Percentiles rank a stretch among this genome's conserved stretches.
phyloP scores from a whole-genome alignment of 2,113 vertebrate species.

The Cyanistes caeruleus region DNA sequence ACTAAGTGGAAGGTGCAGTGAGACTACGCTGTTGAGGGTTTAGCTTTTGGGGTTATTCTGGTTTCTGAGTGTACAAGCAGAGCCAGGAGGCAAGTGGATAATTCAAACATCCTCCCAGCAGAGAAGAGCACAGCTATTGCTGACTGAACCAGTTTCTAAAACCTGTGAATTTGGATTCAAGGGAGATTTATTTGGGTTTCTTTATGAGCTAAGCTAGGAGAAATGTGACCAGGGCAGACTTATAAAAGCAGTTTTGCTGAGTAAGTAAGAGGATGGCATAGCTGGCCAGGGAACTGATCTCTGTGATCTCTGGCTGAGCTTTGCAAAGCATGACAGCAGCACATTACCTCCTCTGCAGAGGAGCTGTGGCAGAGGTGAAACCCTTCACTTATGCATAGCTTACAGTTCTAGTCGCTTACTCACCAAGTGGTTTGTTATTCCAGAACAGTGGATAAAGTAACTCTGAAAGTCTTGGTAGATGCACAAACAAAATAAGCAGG shows the following conservation, averaged over 20 bases:
- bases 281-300: neutral
- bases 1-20: neutral
- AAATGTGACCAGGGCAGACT: neutral
- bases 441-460: neutral
- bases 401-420: neutral
- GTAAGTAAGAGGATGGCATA: neutral
- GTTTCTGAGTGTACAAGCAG: neutral
- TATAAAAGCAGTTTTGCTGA: neutral
- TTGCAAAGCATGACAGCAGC: neutral
- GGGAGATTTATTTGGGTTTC: neutral
- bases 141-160: neutral
- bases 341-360: neutral
- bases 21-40: neutral
- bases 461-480: neutral
- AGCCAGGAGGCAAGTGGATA: neutral
- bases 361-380: neutral
- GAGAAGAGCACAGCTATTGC: neutral
- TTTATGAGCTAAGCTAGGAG: neutral
- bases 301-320: slow-evolving; percentile 18
- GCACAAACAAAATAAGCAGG: neutral
- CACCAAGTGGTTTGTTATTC: neutral
- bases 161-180: neutral
- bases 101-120: neutral
- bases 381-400: neutral
- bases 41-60: neutral